Conservation (phyloP, 1,140 invertebrate genomes). For the Capitella teleta region DNA sequence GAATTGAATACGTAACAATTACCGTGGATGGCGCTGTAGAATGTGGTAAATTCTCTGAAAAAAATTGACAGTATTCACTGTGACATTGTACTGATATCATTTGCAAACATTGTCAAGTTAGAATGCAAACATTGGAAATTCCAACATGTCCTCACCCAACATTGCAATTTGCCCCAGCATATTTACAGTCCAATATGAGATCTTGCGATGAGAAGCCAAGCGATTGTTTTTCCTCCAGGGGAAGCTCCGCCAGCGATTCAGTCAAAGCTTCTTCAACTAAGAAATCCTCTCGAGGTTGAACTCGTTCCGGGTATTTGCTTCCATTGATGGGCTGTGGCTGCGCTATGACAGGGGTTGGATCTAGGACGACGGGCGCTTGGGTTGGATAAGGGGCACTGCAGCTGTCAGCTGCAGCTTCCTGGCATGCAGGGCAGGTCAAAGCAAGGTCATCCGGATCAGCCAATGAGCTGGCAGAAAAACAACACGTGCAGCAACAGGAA, state of each 20-base stretch:
- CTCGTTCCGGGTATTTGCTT: no score
- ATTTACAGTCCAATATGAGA: slow-evolving; percentile 9
- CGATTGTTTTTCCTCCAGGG: not conserved
- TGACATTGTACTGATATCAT: not conserved
- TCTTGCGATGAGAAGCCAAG: slow-evolving; percentile 1
- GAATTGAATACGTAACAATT: slow-evolving; percentile 15
- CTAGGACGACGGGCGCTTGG: no score
- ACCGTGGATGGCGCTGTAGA: slow-evolving; percentile 11
- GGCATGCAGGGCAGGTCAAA: no score
- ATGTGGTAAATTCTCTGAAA: slow-evolving; percentile 8
- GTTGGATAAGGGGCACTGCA: no score
- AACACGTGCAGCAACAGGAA: no score
- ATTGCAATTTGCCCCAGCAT: not conserved
- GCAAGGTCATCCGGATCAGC: no score
- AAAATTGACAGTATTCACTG: not conserved
- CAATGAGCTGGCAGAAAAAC: no score
- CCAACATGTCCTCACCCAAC: not conserved
- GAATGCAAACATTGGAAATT: not conserved
- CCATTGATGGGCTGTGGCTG: no score
- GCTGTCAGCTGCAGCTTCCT: no score
- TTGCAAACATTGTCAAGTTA: not conserved
- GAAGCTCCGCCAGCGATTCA: slow-evolving; percentile 3
- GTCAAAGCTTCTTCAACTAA: slow-evolving; percentile 1
- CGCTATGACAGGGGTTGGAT: no score
- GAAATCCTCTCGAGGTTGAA: no score